Conservation (phyloP, 2,888 invertebrate species). For the Zhuqinia jingwanae region DNA sequence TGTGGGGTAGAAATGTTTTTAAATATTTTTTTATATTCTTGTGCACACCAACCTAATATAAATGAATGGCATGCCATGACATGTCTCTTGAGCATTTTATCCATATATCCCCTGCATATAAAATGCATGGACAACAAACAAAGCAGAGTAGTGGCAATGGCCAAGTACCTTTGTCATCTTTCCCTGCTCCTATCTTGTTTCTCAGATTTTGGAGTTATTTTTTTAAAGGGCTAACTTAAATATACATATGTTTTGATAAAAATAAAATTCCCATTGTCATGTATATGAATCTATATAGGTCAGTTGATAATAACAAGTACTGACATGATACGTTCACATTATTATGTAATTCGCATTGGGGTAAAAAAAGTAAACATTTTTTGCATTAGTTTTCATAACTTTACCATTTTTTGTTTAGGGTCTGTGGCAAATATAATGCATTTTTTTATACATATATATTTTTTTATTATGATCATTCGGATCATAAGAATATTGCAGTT, state of each 20-base stretch:
- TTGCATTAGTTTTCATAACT: conserved; percentile 23
- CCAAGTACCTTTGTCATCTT: too few relatives aligned
- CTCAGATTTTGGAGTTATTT: too few relatives aligned
- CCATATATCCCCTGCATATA: too few relatives aligned
- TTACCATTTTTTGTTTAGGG: too few relatives aligned
- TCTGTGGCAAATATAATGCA: too few relatives aligned
- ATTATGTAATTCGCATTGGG: not conserved
- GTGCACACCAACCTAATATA: not conserved
- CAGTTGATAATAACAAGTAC: conserved; percentile 1
- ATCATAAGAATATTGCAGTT: conserved; percentile 7
- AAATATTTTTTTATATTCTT: not conserved
- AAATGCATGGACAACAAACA: too few relatives aligned
- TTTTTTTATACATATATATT: conserved; percentile 16
- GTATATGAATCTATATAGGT: not conserved
- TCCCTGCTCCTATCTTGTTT: too few relatives aligned
- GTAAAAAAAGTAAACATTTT: not conserved
- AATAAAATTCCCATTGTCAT: not conserved
- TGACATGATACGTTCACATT: not conserved
- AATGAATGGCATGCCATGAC: not conserved
- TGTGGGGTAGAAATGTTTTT: too few relatives aligned
- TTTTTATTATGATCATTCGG: conserved; percentile 35
- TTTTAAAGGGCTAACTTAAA: too few relatives aligned
- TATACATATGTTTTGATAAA: not conserved
- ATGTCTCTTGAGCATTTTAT: conserved; percentile 4
- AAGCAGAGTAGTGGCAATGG: too few relatives aligned